Conservation (phyloP, 2,113 vertebrate genomes). For the Plecturocebus donacophilus region DNA sequence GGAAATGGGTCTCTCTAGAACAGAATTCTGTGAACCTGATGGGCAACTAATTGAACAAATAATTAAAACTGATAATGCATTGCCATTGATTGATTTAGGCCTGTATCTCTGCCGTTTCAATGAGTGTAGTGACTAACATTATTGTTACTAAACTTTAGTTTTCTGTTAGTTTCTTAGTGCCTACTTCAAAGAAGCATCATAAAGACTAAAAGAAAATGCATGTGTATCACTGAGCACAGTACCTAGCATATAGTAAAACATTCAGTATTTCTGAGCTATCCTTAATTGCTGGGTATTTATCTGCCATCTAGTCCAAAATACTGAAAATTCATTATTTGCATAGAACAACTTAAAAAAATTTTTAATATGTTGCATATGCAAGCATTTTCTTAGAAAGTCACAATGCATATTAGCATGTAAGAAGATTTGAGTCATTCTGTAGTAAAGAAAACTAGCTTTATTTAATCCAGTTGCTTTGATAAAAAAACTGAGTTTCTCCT, state of each 20-base stretch:
- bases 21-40: not conserved
- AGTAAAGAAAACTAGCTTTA: not conserved
- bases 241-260: not conserved
- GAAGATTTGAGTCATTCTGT: constrained; percentile 4
- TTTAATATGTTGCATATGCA: constrained; percentile 5
- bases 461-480: constrained; percentile 6
- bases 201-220: not conserved
- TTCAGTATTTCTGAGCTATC: not conserved
- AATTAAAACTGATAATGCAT: not conserved
- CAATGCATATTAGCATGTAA: not conserved
- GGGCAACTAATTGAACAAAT: not conserved
- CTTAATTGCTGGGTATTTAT: not conserved
- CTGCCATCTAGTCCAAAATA: not conserved
- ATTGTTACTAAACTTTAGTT: not conserved
- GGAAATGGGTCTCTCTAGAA: not conserved
- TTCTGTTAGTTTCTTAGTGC: not conserved
- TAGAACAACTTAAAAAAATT: constrained; percentile 48
- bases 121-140: not conserved
- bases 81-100: not conserved
- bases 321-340: constrained; percentile 24
- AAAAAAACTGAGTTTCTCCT: not conserved
- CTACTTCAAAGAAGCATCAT: not conserved
- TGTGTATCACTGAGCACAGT: not conserved
- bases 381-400: constrained; percentile 11
- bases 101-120: not conserved